Evolutionary conservation across 2,888 invertebrate species (phyloP).

Genomic region (Pandemis cinnamomeana): DNA sequence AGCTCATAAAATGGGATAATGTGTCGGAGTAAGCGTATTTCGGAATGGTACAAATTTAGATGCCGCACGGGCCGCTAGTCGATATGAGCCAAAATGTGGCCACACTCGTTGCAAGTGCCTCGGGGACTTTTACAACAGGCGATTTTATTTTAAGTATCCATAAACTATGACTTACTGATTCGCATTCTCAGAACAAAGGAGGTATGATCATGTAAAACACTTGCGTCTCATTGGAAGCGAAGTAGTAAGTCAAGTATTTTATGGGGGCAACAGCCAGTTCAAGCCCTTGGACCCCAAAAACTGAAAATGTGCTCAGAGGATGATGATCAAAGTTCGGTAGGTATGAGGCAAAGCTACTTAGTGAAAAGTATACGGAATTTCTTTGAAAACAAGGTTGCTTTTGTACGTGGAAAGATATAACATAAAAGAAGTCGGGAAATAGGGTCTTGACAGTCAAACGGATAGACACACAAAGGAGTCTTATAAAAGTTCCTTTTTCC

Average conservation of each 20-base stretch:
- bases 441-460: no score
- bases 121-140: constrained; percentile 51
- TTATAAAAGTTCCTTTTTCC: no score
- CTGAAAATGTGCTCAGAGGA: no score
- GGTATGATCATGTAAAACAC: neutral
- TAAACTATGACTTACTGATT: constrained; percentile 15
- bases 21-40: constrained; percentile 81
- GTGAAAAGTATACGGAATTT: no score
- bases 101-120: constrained; percentile 55
- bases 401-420: no score
- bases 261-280: no score
- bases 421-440: no score
- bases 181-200: constrained; percentile 7
- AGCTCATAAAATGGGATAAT: constrained; percentile 83
- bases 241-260: neutral
- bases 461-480: no score
- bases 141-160: constrained; percentile 42
- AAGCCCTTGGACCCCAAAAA: no score
- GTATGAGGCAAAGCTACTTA: no score
- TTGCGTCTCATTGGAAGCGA: neutral
- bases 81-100: constrained; percentile 72
- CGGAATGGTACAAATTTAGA: constrained; percentile 83
- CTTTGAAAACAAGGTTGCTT: no score
- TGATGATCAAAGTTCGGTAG: no score
- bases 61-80: constrained; percentile 62